phyloP scores from a whole-genome alignment of 2,888 invertebrate species.

The Lasioglossum villosulum region DNA sequence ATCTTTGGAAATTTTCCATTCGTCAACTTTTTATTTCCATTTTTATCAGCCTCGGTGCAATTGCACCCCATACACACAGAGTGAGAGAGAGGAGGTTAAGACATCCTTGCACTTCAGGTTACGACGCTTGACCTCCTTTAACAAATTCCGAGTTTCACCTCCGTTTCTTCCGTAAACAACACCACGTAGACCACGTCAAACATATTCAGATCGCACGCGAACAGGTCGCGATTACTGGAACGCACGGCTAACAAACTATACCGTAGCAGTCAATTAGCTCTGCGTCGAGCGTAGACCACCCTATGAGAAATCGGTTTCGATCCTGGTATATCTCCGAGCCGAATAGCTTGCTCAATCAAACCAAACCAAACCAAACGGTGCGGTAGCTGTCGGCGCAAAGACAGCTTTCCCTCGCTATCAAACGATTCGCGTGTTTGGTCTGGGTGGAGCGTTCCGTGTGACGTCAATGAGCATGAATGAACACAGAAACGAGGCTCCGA shows the following conservation, averaged over 20 bases:
- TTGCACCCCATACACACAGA: no score
- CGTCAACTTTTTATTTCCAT: no score
- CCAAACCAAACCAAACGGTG: neutral
- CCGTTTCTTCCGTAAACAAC: neutral
- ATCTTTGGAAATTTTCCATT: no score
- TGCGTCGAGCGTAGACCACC: neutral
- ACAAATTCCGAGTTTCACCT: neutral
- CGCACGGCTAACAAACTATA: neutral
- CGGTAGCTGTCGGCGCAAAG: constrained; percentile 1
- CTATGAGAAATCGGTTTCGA: neutral
- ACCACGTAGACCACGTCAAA: neutral
- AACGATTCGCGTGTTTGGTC: constrained; percentile 21
- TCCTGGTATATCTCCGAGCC: neutral
- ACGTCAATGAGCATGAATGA: constrained; percentile 11
- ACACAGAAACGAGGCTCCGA: neutral
- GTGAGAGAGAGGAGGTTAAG: neutral
- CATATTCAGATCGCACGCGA: neutral
- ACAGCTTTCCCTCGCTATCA: neutral
- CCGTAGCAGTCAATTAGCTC: neutral
- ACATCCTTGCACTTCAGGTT: neutral
- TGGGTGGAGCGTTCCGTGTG: neutral
- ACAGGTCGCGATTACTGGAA: neutral
- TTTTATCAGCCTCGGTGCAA: no score
- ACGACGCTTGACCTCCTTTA: neutral
- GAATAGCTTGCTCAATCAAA: constrained; percentile 1